Conservation (phyloP, 2,888 invertebrate species). For the Scaptomyza parva region DNA sequence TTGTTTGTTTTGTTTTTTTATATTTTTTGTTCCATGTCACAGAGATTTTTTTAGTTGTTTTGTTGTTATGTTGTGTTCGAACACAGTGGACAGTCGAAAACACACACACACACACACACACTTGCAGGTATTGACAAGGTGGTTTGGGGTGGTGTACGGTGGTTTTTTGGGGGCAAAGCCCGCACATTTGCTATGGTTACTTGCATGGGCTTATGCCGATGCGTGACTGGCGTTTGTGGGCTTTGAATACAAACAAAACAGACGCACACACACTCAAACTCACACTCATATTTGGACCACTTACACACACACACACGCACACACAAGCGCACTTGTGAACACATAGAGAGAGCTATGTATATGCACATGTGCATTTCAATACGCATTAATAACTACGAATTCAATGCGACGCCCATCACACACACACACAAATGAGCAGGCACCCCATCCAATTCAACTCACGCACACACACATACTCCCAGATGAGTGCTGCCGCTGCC, state of each 20-base stretch:
- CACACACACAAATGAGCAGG: slow-evolving; percentile 16
- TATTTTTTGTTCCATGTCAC: slow-evolving; percentile 58
- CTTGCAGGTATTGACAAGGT: slow-evolving; percentile 30
- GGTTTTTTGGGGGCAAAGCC: slow-evolving; percentile 47
- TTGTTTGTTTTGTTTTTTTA: slow-evolving; percentile 27
- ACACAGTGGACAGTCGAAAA: slow-evolving; percentile 39
- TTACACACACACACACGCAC: slow-evolving; percentile 22
- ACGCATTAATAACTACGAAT: slow-evolving; percentile 79
- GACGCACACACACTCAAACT: slow-evolving; percentile 36
- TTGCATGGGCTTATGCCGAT: slow-evolving; percentile 73
- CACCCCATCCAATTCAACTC: slow-evolving; percentile 26
- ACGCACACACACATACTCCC: slow-evolving; percentile 9
- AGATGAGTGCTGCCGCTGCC: slow-evolving; percentile 11
- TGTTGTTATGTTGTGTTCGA: slow-evolving; percentile 58
- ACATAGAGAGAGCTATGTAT: slow-evolving; percentile 29
- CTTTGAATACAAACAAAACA: slow-evolving; percentile 73
- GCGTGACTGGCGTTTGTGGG: slow-evolving; percentile 78
- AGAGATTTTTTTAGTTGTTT: slow-evolving; percentile 66
- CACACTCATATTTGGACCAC: slow-evolving; percentile 26
- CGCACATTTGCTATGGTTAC: slow-evolving; percentile 61
- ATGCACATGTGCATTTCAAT: slow-evolving; percentile 69
- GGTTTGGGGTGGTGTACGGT: slow-evolving; percentile 11
- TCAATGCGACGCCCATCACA: slow-evolving; percentile 72
- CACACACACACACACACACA: slow-evolving; percentile 22
- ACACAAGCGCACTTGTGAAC: slow-evolving; percentile 11